phyloP scores from a whole-genome alignment of 2,113 vertebrate species.

The Bufo gargarizans region DNA sequence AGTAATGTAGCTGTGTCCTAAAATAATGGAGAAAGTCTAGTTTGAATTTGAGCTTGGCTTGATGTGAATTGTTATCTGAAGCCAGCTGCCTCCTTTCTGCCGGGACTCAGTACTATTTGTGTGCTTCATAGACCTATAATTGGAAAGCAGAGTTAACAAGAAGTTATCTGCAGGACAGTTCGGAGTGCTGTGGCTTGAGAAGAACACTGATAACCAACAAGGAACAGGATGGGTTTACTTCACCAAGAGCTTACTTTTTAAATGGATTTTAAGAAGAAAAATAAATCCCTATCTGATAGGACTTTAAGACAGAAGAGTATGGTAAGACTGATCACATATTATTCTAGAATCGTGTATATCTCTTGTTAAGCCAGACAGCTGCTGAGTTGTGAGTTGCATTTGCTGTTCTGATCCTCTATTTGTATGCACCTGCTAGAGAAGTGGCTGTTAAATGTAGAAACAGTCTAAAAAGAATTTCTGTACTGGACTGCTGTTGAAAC shows the following conservation, averaged over 20 bases:
- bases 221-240: slow-evolving; percentile 66
- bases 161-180: slow-evolving; percentile 73
- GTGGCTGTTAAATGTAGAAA: too few relatives aligned
- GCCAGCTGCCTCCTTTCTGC: slow-evolving; percentile 77
- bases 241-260: slow-evolving; percentile 63
- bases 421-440: background rate
- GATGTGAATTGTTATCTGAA: slow-evolving; percentile 75
- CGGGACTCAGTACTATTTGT: slow-evolving; percentile 82
- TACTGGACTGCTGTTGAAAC: too few relatives aligned
- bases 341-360: slow-evolving; percentile 29
- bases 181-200: slow-evolving; percentile 73
- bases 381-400: slow-evolving; percentile 6
- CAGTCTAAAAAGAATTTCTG: too few relatives aligned
- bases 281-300: slow-evolving; percentile 62
- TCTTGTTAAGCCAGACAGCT: slow-evolving; percentile 43
- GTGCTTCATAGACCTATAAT: slow-evolving; percentile 89
- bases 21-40: background rate
- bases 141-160: slow-evolving; percentile 81
- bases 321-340: slow-evolving; percentile 72
- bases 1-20: background rate
- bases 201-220: slow-evolving; percentile 69
- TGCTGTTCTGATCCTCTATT: slow-evolving; percentile 40
- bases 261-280: slow-evolving; percentile 76
- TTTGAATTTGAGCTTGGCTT: slow-evolving; percentile 3
- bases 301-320: slow-evolving; percentile 64